Conservation (phyloP, 2,113 vertebrate species). For the Petrocephalus zakoni region DNA sequence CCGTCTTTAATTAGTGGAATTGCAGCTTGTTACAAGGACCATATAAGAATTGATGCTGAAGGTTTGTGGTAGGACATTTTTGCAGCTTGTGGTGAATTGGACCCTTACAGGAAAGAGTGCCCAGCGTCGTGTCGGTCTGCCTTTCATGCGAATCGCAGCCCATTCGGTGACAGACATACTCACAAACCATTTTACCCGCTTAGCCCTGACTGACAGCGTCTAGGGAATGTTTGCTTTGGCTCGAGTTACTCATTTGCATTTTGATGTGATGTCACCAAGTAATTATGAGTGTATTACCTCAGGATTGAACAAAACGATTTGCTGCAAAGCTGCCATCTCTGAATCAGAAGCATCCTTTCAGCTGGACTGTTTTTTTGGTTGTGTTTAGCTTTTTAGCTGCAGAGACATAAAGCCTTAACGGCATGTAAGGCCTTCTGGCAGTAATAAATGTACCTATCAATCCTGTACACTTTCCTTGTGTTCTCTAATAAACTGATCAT, state of each 20-base stretch:
- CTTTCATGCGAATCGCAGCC: not conserved
- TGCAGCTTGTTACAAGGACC: not conserved
- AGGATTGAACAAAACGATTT: not conserved
- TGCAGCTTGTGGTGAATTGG: not conserved
- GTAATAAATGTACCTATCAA: conserved; percentile 86
- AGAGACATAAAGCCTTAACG: conserved; percentile 73
- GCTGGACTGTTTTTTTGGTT: conserved; percentile 53
- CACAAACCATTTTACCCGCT: not conserved
- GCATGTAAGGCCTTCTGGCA: conserved; percentile 81
- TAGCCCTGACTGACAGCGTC: not conserved
- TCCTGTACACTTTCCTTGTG: conserved; percentile 73
- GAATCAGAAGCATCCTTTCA: not conserved
- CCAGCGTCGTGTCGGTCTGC: not conserved
- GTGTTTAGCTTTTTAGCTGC: conserved; percentile 79
- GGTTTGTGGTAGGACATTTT: not conserved
- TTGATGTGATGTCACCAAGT: not conserved
- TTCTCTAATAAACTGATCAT: conserved; percentile 87
- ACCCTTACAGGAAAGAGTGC: not conserved
- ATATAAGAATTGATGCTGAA: not conserved
- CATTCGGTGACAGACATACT: not conserved
- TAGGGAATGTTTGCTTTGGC: not conserved
- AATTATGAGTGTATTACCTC: not conserved
- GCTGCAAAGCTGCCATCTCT: not conserved
- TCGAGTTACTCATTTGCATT: not conserved
- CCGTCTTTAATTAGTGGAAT: not conserved